A percentile compares a stretch with the other conserved stretches of the same genome.
Evolutionary conservation across 2,888 invertebrate species (phyloP).

Genomic region (Noctua janthe): DNA sequence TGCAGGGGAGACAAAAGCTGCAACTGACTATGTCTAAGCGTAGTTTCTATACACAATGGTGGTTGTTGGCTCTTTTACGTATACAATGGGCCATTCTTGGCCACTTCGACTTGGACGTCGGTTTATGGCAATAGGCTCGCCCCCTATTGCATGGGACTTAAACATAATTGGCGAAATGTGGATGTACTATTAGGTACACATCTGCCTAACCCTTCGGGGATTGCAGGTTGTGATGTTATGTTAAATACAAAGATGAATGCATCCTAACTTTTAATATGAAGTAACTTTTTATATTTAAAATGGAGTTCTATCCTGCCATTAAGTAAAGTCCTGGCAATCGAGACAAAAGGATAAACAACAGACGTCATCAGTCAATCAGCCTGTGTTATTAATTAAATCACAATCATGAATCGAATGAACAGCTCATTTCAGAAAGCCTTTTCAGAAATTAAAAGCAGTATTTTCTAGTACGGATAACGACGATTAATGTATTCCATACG

Average conservation of each 20-base stretch:
- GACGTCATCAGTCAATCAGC: background rate
- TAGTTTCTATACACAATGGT: constrained; percentile 11
- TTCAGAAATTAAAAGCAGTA: background rate
- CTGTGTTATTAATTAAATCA: background rate
- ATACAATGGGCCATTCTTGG: constrained; percentile 8
- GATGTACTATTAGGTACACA: too few relatives aligned
- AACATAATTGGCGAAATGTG: too few relatives aligned
- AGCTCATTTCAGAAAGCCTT: background rate
- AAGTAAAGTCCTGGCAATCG: background rate
- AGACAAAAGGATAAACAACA: background rate
- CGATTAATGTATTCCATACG: background rate
- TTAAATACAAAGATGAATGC: too few relatives aligned
- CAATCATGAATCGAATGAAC: background rate
- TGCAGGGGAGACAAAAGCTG: constrained; percentile 30
- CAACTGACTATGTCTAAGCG: constrained; percentile 6
- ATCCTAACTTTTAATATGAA: background rate
- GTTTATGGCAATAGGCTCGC: too few relatives aligned
- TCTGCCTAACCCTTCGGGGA: too few relatives aligned
- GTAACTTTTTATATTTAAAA: background rate
- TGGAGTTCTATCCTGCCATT: background rate
- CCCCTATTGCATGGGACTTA: too few relatives aligned
- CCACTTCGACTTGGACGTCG: too few relatives aligned
- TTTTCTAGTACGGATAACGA: background rate
- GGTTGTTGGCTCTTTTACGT: constrained; percentile 22
- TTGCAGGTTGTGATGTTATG: too few relatives aligned